phyloP scores from a whole-genome alignment of 2,888 invertebrate genomes.

The Pammene fasciana region DNA sequence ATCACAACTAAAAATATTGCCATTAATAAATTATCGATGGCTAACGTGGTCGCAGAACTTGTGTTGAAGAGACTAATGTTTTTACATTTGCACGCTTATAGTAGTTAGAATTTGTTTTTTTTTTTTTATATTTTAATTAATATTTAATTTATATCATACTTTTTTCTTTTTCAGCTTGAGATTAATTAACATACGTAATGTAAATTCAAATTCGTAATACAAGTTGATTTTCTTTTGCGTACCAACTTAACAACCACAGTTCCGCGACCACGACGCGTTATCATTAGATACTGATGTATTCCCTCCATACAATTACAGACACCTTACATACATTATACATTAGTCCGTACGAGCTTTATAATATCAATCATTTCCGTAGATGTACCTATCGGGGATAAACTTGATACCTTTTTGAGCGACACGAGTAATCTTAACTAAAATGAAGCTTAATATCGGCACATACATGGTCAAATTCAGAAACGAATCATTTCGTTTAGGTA shows the following conservation, averaged over 20 bases:
- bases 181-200: no score
- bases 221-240: neutral
- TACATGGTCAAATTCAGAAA: neutral
- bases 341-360: constrained; percentile 24
- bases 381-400: no score
- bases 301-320: constrained; percentile 29
- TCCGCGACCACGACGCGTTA: constrained; percentile 10
- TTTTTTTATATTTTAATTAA: no score
- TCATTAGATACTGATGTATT: constrained; percentile 33
- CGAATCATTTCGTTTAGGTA: neutral
- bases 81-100: no score
- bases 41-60: constrained; percentile 20
- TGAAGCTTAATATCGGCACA: neutral
- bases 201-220: no score
- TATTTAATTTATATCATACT: no score
- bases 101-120: no score
- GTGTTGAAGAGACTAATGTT: neutral
- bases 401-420: no score
- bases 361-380: no score
- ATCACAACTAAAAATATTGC: constrained; percentile 21
- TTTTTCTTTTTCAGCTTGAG: no score
- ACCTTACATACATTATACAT: constrained; percentile 25
- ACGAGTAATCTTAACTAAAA: constrained; percentile 8
- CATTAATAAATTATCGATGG: constrained; percentile 2
- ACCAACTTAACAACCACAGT: constrained; percentile 3